Evolutionary conservation across 1,140 invertebrate genomes (phyloP).

Genomic region (Mamestra configurata): DNA sequence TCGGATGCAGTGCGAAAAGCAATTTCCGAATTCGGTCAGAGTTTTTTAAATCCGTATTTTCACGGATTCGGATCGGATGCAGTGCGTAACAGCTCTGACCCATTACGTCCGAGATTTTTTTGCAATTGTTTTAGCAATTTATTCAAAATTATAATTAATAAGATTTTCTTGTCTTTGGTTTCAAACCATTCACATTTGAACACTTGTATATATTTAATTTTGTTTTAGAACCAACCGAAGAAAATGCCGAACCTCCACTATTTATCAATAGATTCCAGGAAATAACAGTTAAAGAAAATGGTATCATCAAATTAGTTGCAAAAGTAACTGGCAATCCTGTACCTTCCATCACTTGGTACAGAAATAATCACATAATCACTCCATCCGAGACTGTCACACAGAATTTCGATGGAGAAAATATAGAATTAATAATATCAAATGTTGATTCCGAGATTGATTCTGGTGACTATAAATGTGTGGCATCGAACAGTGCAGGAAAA

Average conservation of each 20-base stretch:
- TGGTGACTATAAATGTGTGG: slow-evolving; percentile 96
- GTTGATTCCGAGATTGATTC: slow-evolving; percentile 94
- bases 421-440: slow-evolving; percentile 93
- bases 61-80: no score
- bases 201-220: slow-evolving; percentile 43
- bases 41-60: no score
- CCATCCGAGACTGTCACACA: slow-evolving; percentile 92
- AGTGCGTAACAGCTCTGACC: no score
- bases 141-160: not conserved
- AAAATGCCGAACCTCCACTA: slow-evolving; percentile 93
- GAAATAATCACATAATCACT: slow-evolving; percentile 94
- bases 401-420: slow-evolving; percentile 95
- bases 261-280: slow-evolving; percentile 97
- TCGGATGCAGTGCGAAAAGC: no score
- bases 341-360: slow-evolving; percentile 96
- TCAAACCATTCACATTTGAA: slow-evolving; percentile 26
- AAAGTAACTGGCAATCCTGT: slow-evolving; percentile 96
- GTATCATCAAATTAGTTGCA: slow-evolving; percentile 93
- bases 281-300: slow-evolving; percentile 93
- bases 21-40: no score
- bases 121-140: no score
- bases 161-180: not conserved
- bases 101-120: no score
- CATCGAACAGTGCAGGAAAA: slow-evolving; percentile 95
- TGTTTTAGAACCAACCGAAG: slow-evolving; percentile 90